Conservation (phyloP, 2,797 vertebrate species). For the Crenichthys baileyi region DNA sequence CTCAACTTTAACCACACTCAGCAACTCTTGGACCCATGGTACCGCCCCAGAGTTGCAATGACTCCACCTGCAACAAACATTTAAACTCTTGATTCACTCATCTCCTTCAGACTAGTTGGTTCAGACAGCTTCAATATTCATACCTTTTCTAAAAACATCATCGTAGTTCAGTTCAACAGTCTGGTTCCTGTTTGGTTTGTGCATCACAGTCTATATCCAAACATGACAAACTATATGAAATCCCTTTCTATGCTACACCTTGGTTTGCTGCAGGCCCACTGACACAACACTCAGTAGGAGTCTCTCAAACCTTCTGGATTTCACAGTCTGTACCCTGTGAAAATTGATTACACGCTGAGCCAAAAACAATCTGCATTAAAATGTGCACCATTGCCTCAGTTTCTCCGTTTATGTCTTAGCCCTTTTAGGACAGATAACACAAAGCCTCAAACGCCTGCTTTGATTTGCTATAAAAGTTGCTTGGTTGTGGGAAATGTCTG, state of each 20-base stretch:
- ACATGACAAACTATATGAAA: background rate
- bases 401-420: slow-evolving; percentile 16
- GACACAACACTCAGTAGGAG: background rate
- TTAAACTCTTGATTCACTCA: background rate
- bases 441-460: slow-evolving; percentile 10
- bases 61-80: background rate
- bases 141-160: background rate
- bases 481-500: background rate
- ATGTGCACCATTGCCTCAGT: slow-evolving; percentile 9
- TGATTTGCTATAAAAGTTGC: slow-evolving; percentile 20
- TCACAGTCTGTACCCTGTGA: background rate
- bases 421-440: slow-evolving; percentile 13
- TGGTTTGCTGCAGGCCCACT: background rate
- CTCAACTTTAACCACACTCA: background rate
- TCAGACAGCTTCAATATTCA: slow-evolving; percentile 1
- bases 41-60: background rate
- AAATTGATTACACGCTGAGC: slow-evolving; percentile 8
- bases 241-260: background rate
- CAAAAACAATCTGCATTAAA: slow-evolving; percentile 8
- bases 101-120: background rate
- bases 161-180: background rate
- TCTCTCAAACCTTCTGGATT: background rate
- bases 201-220: background rate
- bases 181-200: background rate
- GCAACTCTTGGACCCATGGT: background rate